Evolutionary conservation across 2,797 vertebrate species (phyloP).

Genomic region (Chaetodon trifasciatus): DNA sequence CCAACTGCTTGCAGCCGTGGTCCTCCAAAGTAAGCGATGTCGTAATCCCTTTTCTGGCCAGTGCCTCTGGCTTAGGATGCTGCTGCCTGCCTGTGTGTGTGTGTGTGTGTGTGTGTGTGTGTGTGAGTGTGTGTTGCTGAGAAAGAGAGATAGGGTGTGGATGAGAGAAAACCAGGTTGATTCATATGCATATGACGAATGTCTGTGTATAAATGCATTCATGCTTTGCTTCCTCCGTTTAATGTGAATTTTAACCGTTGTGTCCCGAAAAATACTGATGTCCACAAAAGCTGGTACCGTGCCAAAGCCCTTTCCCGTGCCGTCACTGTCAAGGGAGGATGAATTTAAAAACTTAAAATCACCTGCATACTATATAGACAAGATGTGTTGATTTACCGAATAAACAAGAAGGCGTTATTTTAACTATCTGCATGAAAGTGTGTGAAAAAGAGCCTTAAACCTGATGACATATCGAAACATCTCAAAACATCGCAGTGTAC

Average conservation of each 20-base stretch:
- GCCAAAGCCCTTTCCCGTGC: not conserved
- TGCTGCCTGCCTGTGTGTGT: conserved; percentile 36
- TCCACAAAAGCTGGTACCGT: not conserved
- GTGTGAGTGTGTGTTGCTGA: conserved; percentile 34
- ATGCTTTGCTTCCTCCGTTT: conserved; percentile 27
- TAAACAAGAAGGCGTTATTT: not conserved
- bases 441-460: not conserved
- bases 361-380: not conserved
- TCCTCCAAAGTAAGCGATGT: conserved; percentile 99
- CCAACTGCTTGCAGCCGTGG: conserved; percentile 99
- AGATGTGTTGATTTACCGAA: not conserved
- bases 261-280: conserved; percentile 29
- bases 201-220: conserved; percentile 38
- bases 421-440: not conserved
- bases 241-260: conserved; percentile 21
- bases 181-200: conserved; percentile 50
- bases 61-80: conserved; percentile 60
- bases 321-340: not conserved
- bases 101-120: conserved; percentile 29
- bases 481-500: conserved; percentile 3
- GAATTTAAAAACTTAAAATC: conserved; percentile 13
- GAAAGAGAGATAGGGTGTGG: conserved; percentile 35
- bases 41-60: conserved; percentile 83
- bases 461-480: not conserved
- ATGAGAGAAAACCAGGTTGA: conserved; percentile 42